Evolutionary conservation across 2,797 vertebrate genomes (phyloP).

Genomic region (Buceros bicornis): DNA sequence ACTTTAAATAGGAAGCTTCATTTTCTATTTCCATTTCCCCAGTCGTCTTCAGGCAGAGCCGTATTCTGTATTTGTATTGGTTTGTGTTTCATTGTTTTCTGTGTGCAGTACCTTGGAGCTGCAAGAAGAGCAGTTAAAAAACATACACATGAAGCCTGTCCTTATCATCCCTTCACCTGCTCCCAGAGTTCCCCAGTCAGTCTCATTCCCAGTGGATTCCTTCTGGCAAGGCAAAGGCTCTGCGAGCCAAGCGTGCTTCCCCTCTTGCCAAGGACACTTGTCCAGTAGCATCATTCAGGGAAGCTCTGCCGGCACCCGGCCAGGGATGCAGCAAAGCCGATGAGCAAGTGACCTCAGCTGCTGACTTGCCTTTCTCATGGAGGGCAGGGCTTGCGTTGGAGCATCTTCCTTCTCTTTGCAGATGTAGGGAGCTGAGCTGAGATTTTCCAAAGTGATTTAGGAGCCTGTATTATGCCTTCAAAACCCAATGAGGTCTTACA

Average conservation of each 20-base stretch:
- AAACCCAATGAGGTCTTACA: not conserved
- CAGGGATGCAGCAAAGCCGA: conserved; percentile 39
- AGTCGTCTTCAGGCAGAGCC: not conserved
- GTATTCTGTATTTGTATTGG: not conserved
- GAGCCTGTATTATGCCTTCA: not conserved
- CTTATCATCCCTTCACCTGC: not conserved
- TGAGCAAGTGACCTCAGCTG: not conserved
- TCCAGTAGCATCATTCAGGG: not conserved
- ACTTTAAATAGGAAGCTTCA: not conserved
- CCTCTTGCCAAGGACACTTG: not conserved
- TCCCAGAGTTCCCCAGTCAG: not conserved
- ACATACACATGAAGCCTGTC: fast-evolving
- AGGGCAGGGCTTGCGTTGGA: not conserved
- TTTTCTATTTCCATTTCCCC: not conserved
- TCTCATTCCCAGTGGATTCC: not conserved
- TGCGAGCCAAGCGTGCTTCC: not conserved
- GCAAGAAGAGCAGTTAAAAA: not conserved
- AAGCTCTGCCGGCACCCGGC: not conserved
- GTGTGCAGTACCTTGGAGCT: not conserved
- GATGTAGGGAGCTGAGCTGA: not conserved
- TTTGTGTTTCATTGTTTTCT: not conserved
- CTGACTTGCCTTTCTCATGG: not conserved
- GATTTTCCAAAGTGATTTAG: not conserved
- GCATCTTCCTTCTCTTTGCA: not conserved
- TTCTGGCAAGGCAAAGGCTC: not conserved